Evolutionary conservation across 1,140 invertebrate genomes (phyloP), one percentile per base, ranked within the genome.

Genomic region (Acromyrmex heyeri): DNA sequence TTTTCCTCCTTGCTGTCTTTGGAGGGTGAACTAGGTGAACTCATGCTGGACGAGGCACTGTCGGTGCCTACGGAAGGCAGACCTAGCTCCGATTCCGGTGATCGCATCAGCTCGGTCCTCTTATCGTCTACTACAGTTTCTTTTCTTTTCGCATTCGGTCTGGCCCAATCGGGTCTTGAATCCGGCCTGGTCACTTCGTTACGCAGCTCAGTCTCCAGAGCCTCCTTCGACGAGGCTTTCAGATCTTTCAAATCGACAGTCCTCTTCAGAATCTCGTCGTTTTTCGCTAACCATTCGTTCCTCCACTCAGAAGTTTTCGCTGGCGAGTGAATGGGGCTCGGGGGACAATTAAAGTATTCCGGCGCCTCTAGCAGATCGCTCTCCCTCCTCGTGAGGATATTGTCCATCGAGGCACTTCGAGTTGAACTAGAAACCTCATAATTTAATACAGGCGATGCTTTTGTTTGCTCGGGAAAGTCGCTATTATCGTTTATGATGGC

Each of bases 1-100:
- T 95, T 95, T 88, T 95, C 94, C 64, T 95, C 94, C 61, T 94
- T 95, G 70, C 93, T 95, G 59, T 95, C 93, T 67, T 95, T 94
- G 6, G 94, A 95, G 5, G 93, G 93, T 44, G 94, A 95, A 88
- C 93, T 95, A 3, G 94, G 94, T 34, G 94, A 94, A 79, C 94
- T 95, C 94, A 94, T 94, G 81, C 94, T 94, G 21, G 94, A 95
- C 59, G 94, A 94, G 24, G 94, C 92, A 78, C 94, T 95, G 75
- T 95, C 94, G 5, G 94, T 95, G 77, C 92, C 93, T 70, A 91
- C 92, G 6, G 93, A 94, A 64, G 94, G 93, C 87, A 94, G 92
- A 34, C 79, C 79, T 14, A 94, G 75, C 85, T 95, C 94, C 24
- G 88, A 87, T 76, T 95, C 94, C 24, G 94, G 93, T 57, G 92